phyloP scores from a whole-genome alignment of 2,888 invertebrate species.

The Sturmia bella region DNA sequence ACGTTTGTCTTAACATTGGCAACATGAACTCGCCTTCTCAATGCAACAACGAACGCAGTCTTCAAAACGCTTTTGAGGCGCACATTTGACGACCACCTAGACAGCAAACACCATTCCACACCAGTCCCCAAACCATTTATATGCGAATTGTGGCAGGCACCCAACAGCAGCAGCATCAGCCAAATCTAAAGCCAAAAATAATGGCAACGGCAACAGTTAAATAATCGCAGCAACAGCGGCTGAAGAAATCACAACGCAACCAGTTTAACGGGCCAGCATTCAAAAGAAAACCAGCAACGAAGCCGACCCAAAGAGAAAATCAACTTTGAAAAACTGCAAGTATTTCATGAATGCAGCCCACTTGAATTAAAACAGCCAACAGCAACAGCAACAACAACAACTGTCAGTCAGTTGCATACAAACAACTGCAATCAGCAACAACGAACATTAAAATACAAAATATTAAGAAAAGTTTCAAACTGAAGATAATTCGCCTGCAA shows the following conservation, averaged over 20 bases:
- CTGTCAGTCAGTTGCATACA: neutral
- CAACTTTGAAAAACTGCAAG: slow-evolving; percentile 65
- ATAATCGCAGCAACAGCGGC: slow-evolving; percentile 29
- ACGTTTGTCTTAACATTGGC: slow-evolving; percentile 69
- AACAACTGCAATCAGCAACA: slow-evolving; percentile 22
- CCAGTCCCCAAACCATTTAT: slow-evolving; percentile 28
- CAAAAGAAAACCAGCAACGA: slow-evolving; percentile 53
- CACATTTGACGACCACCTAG: slow-evolving; percentile 70
- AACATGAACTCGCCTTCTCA: slow-evolving; percentile 68
- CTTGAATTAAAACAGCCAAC: slow-evolving; percentile 57
- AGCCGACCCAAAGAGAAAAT: slow-evolving; percentile 64
- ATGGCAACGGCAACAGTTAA: slow-evolving; percentile 15
- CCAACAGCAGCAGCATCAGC: slow-evolving; percentile 40
- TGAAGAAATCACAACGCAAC: slow-evolving; percentile 56
- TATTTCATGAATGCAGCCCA: slow-evolving; percentile 69
- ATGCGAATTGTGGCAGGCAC: slow-evolving; percentile 54
- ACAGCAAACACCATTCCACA: slow-evolving; percentile 68
- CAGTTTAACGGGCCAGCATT: slow-evolving; percentile 63
- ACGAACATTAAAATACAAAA: slow-evolving; percentile 44
- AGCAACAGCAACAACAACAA: slow-evolving; percentile 3
- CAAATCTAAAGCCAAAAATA: slow-evolving; percentile 11
- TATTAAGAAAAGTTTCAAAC: slow-evolving; percentile 37
- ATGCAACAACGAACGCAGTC: slow-evolving; percentile 47
- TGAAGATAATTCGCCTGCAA: slow-evolving; percentile 47
- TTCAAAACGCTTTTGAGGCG: slow-evolving; percentile 56